phyloP scores from a whole-genome alignment of 2,797 vertebrate species.

The Novumbra hubbsi region DNA sequence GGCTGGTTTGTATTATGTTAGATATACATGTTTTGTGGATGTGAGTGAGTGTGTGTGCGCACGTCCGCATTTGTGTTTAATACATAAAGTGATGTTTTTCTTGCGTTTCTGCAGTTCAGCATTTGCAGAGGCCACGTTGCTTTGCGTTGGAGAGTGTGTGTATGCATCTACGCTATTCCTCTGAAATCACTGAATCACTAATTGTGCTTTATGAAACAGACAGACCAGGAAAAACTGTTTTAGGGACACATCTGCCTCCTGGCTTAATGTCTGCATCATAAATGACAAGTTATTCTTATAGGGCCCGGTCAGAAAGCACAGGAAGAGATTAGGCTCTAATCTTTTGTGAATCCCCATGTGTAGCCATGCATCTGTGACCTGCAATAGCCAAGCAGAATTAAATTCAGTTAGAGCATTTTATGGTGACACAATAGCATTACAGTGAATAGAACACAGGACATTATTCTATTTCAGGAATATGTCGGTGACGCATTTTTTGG shows the following conservation, averaged over 20 bases:
- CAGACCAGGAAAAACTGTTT: no score
- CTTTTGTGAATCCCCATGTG: not conserved
- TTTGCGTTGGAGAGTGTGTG: not conserved
- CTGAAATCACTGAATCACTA: no score
- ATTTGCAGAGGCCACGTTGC: no score
- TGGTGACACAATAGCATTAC: not conserved
- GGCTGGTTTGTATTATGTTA: not conserved
- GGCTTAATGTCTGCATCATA: no score
- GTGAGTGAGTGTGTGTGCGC: slow-evolving; percentile 2
- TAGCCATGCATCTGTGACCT: not conserved
- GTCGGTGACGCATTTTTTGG: not conserved
- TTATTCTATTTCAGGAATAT: not conserved
- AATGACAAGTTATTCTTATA: no score
- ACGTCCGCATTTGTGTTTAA: not conserved
- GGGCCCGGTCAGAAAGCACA: no score
- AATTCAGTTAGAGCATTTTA: not conserved
- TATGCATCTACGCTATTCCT: no score
- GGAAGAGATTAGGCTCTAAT: no score
- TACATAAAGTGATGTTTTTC: not conserved
- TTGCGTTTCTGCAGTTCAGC: no score
- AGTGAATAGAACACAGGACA: not conserved
- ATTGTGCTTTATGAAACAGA: no score
- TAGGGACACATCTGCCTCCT: no score
- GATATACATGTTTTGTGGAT: no score
- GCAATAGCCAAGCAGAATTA: not conserved